Evolutionary conservation across 2,888 invertebrate species (phyloP).

Genomic region (Charanyca ferruginea): DNA sequence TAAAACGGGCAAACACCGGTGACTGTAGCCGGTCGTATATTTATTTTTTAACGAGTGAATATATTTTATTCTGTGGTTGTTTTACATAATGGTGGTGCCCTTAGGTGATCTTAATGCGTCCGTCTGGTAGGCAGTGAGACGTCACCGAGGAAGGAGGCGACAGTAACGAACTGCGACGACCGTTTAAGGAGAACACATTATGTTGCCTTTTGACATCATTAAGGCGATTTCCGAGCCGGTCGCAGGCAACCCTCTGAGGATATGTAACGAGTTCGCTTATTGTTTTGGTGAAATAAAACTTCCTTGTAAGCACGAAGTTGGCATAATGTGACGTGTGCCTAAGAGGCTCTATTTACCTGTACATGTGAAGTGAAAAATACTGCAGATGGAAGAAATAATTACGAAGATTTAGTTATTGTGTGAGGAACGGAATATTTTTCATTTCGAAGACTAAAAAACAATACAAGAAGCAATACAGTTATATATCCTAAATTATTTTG

Average conservation of each 20-base stretch:
- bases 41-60: slow-evolving; percentile 75
- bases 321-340: slow-evolving; percentile 63
- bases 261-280: slow-evolving; percentile 70
- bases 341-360: slow-evolving; percentile 54
- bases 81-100: slow-evolving; percentile 75
- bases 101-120: slow-evolving; percentile 75
- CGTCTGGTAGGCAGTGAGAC: slow-evolving; percentile 83
- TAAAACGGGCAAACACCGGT: slow-evolving; percentile 62
- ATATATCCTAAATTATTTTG: no score
- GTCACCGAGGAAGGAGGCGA: slow-evolving; percentile 79
- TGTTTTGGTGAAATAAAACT: slow-evolving; percentile 70
- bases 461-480: no score
- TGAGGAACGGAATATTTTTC: slow-evolving; percentile 1
- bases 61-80: slow-evolving; percentile 70
- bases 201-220: slow-evolving; percentile 89
- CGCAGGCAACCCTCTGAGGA: slow-evolving; percentile 69
- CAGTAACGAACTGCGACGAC: slow-evolving; percentile 86
- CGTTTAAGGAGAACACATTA: slow-evolving; percentile 86
- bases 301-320: slow-evolving; percentile 60
- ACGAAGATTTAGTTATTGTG: neutral
- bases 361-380: slow-evolving; percentile 26
- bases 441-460: neutral
- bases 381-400: slow-evolving; percentile 31
- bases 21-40: slow-evolving; percentile 61
- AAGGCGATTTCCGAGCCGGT: slow-evolving; percentile 75